These are phyloP conservation scores for Parelbella ahira DNA, from an alignment of 2,888 invertebrate species.

Conservation along the genomic window DNA sequence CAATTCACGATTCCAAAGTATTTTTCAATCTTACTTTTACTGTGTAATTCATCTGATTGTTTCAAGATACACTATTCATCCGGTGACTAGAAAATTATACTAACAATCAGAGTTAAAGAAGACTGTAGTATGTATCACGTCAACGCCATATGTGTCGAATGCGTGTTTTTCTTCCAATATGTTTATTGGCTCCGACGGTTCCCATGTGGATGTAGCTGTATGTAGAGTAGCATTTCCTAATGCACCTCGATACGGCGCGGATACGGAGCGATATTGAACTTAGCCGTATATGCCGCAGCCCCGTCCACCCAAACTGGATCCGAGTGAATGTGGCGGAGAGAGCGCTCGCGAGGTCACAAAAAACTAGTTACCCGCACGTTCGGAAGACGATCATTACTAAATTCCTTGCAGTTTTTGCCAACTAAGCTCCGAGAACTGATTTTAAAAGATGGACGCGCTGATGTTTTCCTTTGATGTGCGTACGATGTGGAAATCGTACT, in stretches of 20 bases:
- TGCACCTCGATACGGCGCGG: conserved; percentile 19
- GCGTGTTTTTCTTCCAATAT: too few species aligned
- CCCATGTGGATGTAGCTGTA: too few species aligned
- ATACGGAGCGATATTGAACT: conserved; percentile 29
- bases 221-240: conserved; percentile 4
- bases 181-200: too few species aligned
- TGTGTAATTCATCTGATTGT: too few species aligned
- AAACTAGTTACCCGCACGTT: conserved; percentile 53
- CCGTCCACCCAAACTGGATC: conserved; percentile 48
- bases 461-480: conserved; percentile 21
- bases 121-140: too few species aligned
- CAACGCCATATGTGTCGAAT: too few species aligned
- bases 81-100: too few species aligned
- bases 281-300: conserved; percentile 41
- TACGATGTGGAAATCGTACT: too few species aligned
- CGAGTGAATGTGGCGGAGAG: conserved; percentile 42
- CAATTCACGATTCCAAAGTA: too few species aligned
- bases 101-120: too few species aligned
- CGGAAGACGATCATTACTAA: conserved; percentile 67
- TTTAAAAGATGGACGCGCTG: conserved; percentile 38
- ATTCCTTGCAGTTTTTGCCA: conserved; percentile 59
- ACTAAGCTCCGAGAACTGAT: conserved; percentile 48
- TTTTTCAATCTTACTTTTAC: too few species aligned
- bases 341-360: conserved; percentile 37
- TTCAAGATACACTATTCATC: too few species aligned